Base-by-base conservation (phyloP, 2,797 vertebrate genomes). In the Poeciliopsis paucimaculata region DNA sequence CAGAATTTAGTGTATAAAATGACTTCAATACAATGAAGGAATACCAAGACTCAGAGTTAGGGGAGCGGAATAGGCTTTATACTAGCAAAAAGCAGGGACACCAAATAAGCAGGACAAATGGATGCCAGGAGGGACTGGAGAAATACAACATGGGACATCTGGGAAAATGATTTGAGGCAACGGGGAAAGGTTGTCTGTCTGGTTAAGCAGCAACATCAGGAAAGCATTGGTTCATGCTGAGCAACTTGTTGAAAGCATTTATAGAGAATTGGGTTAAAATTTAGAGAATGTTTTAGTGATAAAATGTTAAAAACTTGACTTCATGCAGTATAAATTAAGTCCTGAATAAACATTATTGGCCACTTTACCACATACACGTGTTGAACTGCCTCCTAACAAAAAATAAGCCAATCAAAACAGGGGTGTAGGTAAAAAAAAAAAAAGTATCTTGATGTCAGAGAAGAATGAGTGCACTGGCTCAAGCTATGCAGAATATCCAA, bases 21-120 rank as follows among this genome's bases (percentile, higher is more conserved):
- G 75, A 64, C 73, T 74, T 43, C 47, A 57, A 82, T 75, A 77
- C 34, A 6, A 60, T 70, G 57, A 45, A 82, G 73, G 62, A 79
- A 78, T 72, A 85, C 39, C 82, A 62, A 57, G 76, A 81, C 75
- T 62, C 73, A 74, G 39, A 78, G 71, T 82, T 74, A 84, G 77
- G 71, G 81, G 86, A 76, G 75, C 77, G 78, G 82, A 81, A 81
- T 57, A 49, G 77, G 84, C 85, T 76, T 87, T 76, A 83, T 73
- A 84, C 83, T 89, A 74, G 70, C 82, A 90, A 80, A 89, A 85
- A 10, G 75, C 60, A 88, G 77, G 86, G 80, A 93, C 86, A 87
- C 84, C 85, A 94, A 85, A 89, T 87, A 93, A 93, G 87, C 90
- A 90, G 88, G 89, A 90, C 88, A 90, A 86, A 91, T 89, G 88